Evolutionary conservation across 2,113 vertebrate genomes (phyloP).

Genomic region (Baryphthengus martii): DNA sequence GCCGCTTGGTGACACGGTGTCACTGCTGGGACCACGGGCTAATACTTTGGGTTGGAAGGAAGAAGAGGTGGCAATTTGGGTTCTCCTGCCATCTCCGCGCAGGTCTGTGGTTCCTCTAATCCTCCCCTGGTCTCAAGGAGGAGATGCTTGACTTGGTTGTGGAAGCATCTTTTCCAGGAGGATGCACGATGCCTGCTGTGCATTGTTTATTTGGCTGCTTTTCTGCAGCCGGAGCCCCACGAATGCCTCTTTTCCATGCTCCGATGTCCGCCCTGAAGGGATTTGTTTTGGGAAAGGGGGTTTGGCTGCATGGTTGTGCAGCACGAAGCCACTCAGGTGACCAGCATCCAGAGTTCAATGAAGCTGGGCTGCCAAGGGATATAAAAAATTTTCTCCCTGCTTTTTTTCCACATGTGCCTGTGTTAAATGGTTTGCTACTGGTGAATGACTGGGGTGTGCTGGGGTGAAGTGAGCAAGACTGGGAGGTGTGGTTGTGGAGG

Average conservation of each 20-base stretch:
- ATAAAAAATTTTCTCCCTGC: background rate
- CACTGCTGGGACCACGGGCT: background rate
- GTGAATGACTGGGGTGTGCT: background rate
- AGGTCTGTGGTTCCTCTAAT: background rate
- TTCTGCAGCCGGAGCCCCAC: background rate
- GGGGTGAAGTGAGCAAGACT: background rate
- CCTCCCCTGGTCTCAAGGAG: background rate
- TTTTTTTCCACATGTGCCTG: accelerated
- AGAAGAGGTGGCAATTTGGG: background rate
- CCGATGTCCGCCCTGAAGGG: background rate
- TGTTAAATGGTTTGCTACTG: background rate
- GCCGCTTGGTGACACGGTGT: accelerated
- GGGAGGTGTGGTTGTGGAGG: background rate
- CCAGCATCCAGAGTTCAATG: background rate
- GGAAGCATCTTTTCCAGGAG: background rate
- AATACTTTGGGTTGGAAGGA: background rate
- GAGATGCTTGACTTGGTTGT: background rate
- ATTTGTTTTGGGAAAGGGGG: conserved; percentile 27
- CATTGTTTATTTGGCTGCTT: background rate
- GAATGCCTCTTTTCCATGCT: accelerated
- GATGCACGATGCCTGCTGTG: accelerated
- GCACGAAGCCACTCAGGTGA: background rate
- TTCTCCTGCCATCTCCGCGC: background rate
- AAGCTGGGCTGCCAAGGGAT: background rate
- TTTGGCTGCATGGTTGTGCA: background rate